A percentile compares a stretch with the other conserved stretches of the same genome.
phyloP scores from a whole-genome alignment of 2,888 invertebrate species.

The Cybosia mesomella region DNA sequence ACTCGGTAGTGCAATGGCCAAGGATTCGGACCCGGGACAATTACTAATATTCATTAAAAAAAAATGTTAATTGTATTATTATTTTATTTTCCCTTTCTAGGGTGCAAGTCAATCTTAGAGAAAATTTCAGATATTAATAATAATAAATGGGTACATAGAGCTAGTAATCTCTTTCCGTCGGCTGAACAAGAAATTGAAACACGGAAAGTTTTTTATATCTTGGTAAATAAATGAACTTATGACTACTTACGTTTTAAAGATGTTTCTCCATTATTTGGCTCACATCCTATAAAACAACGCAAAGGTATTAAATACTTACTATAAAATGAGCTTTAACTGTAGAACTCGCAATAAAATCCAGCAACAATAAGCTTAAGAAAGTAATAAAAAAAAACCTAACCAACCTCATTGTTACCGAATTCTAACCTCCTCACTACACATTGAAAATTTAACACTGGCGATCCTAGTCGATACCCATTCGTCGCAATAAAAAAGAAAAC shows the following conservation, averaged over 20 bases:
- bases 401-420: slow-evolving; percentile 47
- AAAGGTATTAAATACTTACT: slow-evolving; percentile 17
- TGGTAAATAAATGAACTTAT: neutral
- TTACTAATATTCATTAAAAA: too few relatives aligned
- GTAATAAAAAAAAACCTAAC: slow-evolving; percentile 30
- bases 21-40: too few relatives aligned
- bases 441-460: slow-evolving; percentile 79
- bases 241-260: neutral
- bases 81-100: too few relatives aligned
- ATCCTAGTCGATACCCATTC: slow-evolving; percentile 73
- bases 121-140: too few relatives aligned
- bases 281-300: neutral
- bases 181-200: too few relatives aligned
- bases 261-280: neutral
- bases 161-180: too few relatives aligned
- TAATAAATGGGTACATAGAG: too few relatives aligned
- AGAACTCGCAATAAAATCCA: slow-evolving; percentile 19
- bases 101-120: too few relatives aligned
- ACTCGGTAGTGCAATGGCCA: too few relatives aligned
- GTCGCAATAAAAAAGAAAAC: slow-evolving; percentile 73
- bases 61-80: too few relatives aligned
- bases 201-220: too few relatives aligned
- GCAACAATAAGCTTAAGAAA: slow-evolving; percentile 24
- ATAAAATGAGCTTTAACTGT: slow-evolving; percentile 17
- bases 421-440: slow-evolving; percentile 62